Evolutionary conservation across 1,140 invertebrate genomes (phyloP).

Genomic region (Chelonus insularis): DNA sequence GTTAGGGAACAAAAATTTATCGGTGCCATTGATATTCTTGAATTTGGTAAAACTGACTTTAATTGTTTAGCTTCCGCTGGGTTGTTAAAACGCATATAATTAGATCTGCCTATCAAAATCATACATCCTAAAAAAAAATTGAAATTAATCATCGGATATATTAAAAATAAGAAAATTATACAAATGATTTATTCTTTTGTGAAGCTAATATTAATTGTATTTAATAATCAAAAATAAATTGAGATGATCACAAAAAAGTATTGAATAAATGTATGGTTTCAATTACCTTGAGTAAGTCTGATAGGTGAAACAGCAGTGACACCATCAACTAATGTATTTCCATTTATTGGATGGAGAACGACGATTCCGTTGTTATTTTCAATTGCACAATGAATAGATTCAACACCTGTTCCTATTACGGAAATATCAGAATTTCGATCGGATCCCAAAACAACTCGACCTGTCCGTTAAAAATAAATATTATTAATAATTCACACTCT

Average conservation of each 20-base stretch:
- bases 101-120: constrained; percentile 84
- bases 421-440: constrained; percentile 76
- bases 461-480: constrained; percentile 63
- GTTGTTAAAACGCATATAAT: constrained; percentile 88
- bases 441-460: constrained; percentile 74
- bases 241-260: no score
- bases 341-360: constrained; percentile 75
- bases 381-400: constrained; percentile 80
- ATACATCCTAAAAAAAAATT: constrained; percentile 70
- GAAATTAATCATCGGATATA: no score
- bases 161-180: no score
- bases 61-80: constrained; percentile 84
- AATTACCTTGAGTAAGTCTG: constrained; percentile 74
- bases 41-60: constrained; percentile 75
- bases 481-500: not conserved
- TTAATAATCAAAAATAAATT: constrained; percentile 1
- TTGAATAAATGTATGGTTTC: no score
- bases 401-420: constrained; percentile 79
- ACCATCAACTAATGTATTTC: constrained; percentile 73
- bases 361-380: constrained; percentile 81
- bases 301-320: constrained; percentile 66
- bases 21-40: constrained; percentile 77
- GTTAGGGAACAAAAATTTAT: constrained; percentile 58
- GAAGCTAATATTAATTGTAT: no score
- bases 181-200: no score